Evolutionary conservation across 2,113 vertebrate genomes (phyloP), one percentile per base, ranked within the genome.

Genomic region (Thunnus thynnus): DNA sequence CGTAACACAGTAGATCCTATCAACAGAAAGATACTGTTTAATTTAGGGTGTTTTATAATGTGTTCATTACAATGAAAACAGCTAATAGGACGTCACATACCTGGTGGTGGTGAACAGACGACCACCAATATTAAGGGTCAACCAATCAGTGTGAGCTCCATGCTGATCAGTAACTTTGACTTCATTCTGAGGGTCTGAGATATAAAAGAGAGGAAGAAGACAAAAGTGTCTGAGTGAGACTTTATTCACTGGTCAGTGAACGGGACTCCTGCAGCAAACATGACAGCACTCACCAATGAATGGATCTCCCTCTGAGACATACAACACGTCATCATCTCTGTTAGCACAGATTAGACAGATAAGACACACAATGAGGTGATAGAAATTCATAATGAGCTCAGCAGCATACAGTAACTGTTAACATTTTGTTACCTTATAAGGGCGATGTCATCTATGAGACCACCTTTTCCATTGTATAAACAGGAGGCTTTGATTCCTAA

Each of bases 271-370:
- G 20, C 25, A 62, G 44, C 63, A 60, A 10, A 67, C 4, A 27
- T 16, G 5, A 50, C 18, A 36, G 13, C 30, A 95, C 97, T 97
- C 88, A 99, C 98, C 97, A 82, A 97, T 95, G 86, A 97, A 97
- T 1, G 97, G 95, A 48, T 99, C 97, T 77, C 97, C 98, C 93
- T 99, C 98, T 78, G 97, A 99, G 84, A 99, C 97, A 87, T 97
- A 99, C 67, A 99, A 88, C 78, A 99, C 97, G 78, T 99, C 98
- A 75, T 99, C 97, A 89, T 99, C 98, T 93, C 98, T 99, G 87
- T 58, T 30, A 27, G n/a, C 17, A 70, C 36, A 83, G 4, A 48
- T 44, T 20, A 20, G 14, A 83, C 12, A 58, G 0, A 57, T n/a
- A 18, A 22, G 46, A 74, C 10, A 52, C 22, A 47, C 3, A 25